Percentiles rank a stretch among this genome's conserved stretches.
Evolutionary conservation across 1,140 invertebrate genomes (phyloP).

Genomic region (Sycophaga agraensis): DNA sequence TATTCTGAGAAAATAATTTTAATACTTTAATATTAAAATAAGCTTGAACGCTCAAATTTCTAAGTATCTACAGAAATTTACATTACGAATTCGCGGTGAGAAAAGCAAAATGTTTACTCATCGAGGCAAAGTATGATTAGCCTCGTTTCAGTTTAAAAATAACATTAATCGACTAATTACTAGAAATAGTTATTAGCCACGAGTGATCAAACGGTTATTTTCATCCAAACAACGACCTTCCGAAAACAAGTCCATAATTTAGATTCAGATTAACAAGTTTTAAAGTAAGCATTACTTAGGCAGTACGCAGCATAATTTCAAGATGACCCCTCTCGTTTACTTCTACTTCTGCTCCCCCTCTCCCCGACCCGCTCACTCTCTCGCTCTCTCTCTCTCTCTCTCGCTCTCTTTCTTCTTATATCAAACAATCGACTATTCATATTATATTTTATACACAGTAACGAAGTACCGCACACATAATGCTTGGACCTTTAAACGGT

Average conservation of each 20-base stretch:
- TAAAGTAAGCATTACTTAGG: constrained; percentile 21
- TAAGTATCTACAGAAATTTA: constrained; percentile 4
- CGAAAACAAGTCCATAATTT: constrained; percentile 13
- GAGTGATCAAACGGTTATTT: background rate
- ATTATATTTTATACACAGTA: constrained; percentile 21
- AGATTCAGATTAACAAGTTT: constrained; percentile 7
- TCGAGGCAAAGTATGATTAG: background rate
- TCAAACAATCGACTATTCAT: constrained; percentile 11
- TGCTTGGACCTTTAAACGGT: background rate
- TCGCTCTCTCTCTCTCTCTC: background rate
- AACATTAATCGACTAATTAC: too few relatives aligned
- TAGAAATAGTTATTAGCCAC: too few relatives aligned
- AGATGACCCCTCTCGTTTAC: background rate
- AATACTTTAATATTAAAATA: constrained; percentile 9
- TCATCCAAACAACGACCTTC: constrained; percentile 15
- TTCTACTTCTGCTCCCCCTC: too few relatives aligned
- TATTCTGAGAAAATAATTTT: background rate
- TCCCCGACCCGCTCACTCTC: too few relatives aligned
- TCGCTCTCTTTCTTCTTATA: background rate
- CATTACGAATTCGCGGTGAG: background rate
- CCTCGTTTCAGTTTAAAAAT: background rate
- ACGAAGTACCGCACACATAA: constrained; percentile 13
- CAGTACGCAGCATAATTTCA: constrained; percentile 15
- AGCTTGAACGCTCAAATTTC: background rate
- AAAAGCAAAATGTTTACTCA: constrained; percentile 1